Base-by-base conservation (phyloP, 2,113 vertebrate genomes). In the Antigone vipio region DNA sequence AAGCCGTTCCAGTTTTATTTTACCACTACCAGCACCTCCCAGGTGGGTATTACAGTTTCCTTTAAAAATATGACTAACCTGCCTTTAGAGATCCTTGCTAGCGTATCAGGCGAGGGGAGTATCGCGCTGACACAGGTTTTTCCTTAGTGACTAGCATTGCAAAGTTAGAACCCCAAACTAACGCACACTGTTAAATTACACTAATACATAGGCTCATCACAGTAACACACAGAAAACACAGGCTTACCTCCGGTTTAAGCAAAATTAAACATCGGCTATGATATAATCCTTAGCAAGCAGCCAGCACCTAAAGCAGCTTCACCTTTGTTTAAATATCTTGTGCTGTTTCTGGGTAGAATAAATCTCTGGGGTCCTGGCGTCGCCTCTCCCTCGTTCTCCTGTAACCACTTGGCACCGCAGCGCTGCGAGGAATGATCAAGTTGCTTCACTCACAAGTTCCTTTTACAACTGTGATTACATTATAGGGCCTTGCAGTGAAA, bases 221-320 rank as follows among this genome's bases (percentile, higher is more conserved):
- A 35, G 74, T 49, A 71, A 93, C 85, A 73, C 32, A 89, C 9
- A 94, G 15, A 90, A 82, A 95, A 88, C 23, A 93, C 6, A 82
- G 53, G 83, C 98, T 98, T 98, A 98, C 98, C 97, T 98, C 80
- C 67, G 91, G 35, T 91, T 95, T 95, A 95, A 97, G 88, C 78
- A 94, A 96, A 92, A 76, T 78, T 88, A 95, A 96, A 93, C 92
- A 89, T 76, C 67, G 22, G 74, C 85, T 90, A 44, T 5, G 11
- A 71, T 91, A 85, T 62, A 92, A 90, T 96, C 92, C 75, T 88
- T 50, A 84, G 91, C 62, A 74, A 79, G 91, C 63, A 89, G 50
- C 62, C 34, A 32, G 89, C 82, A 85, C 66, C 64, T 91, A 90
- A 66, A 86, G 82, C 67, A 85, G 49, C 80, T 93, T 90, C 93